A percentile compares a stretch with the other conserved stretches of the same genome.
Conservation (phyloP, 2,888 invertebrate species). For the Stenchaetothrips biformis region DNA sequence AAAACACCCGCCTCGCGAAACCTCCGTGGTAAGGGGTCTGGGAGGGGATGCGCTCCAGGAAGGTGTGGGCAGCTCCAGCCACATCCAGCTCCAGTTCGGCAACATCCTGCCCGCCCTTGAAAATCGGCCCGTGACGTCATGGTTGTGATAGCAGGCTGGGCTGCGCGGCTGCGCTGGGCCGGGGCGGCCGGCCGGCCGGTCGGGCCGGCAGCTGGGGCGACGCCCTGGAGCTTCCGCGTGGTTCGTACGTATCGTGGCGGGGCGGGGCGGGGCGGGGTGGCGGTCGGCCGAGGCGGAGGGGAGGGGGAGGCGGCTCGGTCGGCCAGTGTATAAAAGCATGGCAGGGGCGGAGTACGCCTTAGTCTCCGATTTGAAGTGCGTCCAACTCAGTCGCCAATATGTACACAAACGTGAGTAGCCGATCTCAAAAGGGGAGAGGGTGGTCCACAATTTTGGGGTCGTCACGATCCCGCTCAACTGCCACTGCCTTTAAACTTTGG, state of each 20-base stretch:
- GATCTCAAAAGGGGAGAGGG: not conserved
- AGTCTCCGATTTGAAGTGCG: constrained; percentile 2
- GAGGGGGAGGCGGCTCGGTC: not conserved
- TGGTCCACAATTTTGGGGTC: too few species aligned
- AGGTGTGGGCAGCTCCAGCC: too few species aligned
- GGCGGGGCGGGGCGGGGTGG: not conserved
- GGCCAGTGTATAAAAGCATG: constrained; percentile 3
- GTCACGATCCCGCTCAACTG: too few species aligned
- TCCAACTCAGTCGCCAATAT: constrained; percentile 9
- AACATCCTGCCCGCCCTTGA: too few species aligned
- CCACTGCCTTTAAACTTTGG: too few species aligned
- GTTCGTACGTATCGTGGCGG: not conserved
- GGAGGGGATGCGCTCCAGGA: too few species aligned
- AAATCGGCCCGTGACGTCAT: too few species aligned
- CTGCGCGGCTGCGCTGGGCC: not conserved
- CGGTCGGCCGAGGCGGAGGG: not conserved
- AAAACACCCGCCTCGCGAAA: too few species aligned
- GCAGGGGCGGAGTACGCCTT: not conserved
- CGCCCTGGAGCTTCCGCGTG: constrained; percentile 1
- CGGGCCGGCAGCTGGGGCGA: not conserved
- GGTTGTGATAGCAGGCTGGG: not conserved
- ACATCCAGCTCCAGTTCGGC: too few species aligned
- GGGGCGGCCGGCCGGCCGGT: not conserved
- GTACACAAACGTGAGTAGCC: not conserved
- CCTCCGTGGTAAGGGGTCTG: too few species aligned